Evolutionary conservation across 1,140 invertebrate species (phyloP), one percentile per base, ranked within the genome.

Genomic region (Drosophila leontia): DNA sequence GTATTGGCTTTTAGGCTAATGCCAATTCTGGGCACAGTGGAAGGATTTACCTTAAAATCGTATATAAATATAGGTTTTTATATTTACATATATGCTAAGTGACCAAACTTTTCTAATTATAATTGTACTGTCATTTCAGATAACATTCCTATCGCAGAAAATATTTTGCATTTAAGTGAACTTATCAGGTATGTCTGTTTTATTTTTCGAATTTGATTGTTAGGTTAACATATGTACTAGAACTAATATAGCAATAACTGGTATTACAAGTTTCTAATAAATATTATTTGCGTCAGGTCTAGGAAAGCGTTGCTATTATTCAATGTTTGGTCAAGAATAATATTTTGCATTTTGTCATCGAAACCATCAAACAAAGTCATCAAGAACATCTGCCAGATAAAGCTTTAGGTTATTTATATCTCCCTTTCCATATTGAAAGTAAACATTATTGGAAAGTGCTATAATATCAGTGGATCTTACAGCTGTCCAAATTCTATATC

Each of bases 1-100:
- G 5, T 42, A 39, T 55, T 55, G 45, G 45, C 37, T 35, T 60
- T 72, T 72, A 51, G 45, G 44, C 44, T 71, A 72, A 72, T 59
- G 37, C 23, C 53, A 41, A 48, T 41, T 17, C 8, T 51, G 11
- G 15, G 19, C 4, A 72, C 69, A 50, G 53, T 72, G 69, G 69
- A 23, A 2, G 8, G 19, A 37, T 51, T 12, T 32, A 47, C 2
- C 39, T 42, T 23, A 23, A 23, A 23, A 23, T 23, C 23, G 23
- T 2, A 23, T 23, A 23, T 23, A 23, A n/a, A 23, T 47, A 15
- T 9, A n/a, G 15, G 1, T 9, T 9, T 3, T 3, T 17, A 29
- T 50, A 29, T 50, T 13, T 23, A 23, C 23, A 23, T 29, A 29
- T 50, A n/a, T 50, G 47, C 8, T n/a, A 29, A 48, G 23, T 47